These are phyloP conservation scores for Pilophorus perplexus DNA, from an alignment of 2,888 invertebrate genomes.

Conservation along the genomic window DNA sequence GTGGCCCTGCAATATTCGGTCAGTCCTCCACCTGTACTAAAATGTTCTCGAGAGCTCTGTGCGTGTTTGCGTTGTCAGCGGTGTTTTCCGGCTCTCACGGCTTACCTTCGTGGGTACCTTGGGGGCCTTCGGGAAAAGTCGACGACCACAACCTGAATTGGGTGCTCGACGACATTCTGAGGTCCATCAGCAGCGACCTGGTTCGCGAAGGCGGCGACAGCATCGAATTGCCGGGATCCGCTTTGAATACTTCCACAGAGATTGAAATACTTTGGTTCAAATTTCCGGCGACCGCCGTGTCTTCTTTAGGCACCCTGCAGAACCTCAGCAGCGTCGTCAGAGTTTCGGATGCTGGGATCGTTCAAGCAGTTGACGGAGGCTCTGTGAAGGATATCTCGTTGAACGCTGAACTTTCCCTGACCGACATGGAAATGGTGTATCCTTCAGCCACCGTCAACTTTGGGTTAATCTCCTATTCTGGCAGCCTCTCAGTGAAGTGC, in stretches of 20 bases:
- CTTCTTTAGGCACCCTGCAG: neutral
- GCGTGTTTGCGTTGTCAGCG: neutral
- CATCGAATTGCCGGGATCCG: neutral
- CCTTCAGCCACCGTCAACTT: neutral
- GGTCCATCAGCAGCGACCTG: conserved; percentile 14
- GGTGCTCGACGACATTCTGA: conserved; percentile 13
- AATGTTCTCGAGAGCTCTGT: neutral
- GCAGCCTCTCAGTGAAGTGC: neutral
- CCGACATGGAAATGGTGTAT: conserved; percentile 14
- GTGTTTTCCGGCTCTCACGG: neutral
- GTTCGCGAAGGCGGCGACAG: conserved; percentile 18
- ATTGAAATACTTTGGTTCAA: neutral
- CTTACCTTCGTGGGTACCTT: neutral
- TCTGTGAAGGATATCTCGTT: neutral
- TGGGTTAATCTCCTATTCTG: neutral
- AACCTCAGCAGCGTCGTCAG: conserved; percentile 18
- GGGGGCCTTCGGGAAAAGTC: no score
- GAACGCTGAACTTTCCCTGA: conserved; percentile 10
- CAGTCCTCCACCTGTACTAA: neutral
- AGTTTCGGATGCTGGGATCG: conserved; percentile 6
- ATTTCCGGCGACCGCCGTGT: neutral
- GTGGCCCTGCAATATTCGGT: neutral
- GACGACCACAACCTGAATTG: conserved; percentile 20
- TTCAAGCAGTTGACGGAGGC: neutral
- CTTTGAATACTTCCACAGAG: neutral